These are phyloP conservation scores for Otus sunia DNA, from an alignment of 2,113 vertebrate genomes.

Conservation along the genomic window DNA sequence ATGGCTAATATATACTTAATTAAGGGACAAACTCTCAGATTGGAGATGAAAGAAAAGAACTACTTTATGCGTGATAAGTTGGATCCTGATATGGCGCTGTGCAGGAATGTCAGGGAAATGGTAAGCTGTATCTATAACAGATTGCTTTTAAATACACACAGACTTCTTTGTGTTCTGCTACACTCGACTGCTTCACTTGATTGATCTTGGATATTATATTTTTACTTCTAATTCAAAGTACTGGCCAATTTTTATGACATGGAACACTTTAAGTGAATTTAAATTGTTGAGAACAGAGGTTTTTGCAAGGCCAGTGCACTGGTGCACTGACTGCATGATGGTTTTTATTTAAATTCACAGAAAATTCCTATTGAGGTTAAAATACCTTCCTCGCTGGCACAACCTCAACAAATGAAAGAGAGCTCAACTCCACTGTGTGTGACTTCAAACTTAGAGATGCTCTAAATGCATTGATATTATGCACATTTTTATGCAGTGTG, in stretches of 20 bases:
- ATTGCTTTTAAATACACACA: background rate
- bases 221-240: conserved; percentile 67
- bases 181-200: background rate
- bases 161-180: conserved; percentile 23
- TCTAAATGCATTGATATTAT: background rate
- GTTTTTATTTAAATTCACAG: background rate
- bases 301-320: background rate
- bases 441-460: background rate
- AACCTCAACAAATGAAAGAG: background rate
- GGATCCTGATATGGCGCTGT: conserved; percentile 96
- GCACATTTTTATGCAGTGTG: background rate
- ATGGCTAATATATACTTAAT: conserved; percentile 94
- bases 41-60: conserved; percentile 91
- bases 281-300: background rate
- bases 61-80: conserved; percentile 91
- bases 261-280: background rate
- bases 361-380: background rate
- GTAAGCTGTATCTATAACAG: conserved; percentile 72
- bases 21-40: conserved; percentile 85
- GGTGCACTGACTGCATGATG: background rate
- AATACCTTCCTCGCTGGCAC: background rate
- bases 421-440: background rate
- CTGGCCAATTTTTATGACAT: conserved; percentile 77
- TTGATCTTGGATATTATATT: conserved; percentile 22
- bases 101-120: conserved; percentile 91